Conservation (phyloP, 2,888 invertebrate genomes). For the Caprella mutica region DNA sequence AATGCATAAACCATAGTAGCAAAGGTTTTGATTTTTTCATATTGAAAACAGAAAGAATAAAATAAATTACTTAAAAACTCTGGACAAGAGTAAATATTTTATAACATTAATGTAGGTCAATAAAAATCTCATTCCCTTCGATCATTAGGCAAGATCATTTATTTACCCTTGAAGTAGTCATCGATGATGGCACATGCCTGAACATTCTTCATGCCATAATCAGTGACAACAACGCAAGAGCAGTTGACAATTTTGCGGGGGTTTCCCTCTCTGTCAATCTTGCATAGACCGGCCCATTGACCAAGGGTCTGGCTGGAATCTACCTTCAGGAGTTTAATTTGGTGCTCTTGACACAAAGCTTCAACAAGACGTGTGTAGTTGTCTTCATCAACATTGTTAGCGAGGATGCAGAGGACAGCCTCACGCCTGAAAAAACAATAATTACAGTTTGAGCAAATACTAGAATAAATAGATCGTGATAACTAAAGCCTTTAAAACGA, state of each 20-base stretch:
- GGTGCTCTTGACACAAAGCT: conserved; percentile 95
- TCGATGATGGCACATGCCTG: conserved; percentile 87
- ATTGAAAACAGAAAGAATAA: too few species aligned
- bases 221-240: conserved; percentile 84
- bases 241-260: conserved; percentile 97
- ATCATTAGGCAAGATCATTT: conserved; percentile 5
- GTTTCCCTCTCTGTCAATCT: conserved; percentile 98
- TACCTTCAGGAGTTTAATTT: conserved; percentile 87
- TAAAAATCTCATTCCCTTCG: not conserved
- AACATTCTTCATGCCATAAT: conserved; percentile 96
- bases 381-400: conserved; percentile 97
- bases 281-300: conserved; percentile 98
- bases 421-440: conserved; percentile 50
- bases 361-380: conserved; percentile 94
- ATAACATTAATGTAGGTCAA: not conserved
- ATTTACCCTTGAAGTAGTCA: conserved; percentile 67
- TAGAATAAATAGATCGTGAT: too few species aligned
- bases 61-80: too few species aligned
- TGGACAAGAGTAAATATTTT: too few species aligned
- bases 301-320: conserved; percentile 98
- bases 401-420: conserved; percentile 89
- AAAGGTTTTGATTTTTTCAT: too few species aligned
- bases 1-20: too few species aligned
- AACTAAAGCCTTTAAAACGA: too few species aligned
- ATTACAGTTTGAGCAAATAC: not conserved